These are phyloP conservation scores for Picathartes gymnocephalus DNA, from an alignment of 2,113 vertebrate genomes.

Conservation along the genomic window DNA sequence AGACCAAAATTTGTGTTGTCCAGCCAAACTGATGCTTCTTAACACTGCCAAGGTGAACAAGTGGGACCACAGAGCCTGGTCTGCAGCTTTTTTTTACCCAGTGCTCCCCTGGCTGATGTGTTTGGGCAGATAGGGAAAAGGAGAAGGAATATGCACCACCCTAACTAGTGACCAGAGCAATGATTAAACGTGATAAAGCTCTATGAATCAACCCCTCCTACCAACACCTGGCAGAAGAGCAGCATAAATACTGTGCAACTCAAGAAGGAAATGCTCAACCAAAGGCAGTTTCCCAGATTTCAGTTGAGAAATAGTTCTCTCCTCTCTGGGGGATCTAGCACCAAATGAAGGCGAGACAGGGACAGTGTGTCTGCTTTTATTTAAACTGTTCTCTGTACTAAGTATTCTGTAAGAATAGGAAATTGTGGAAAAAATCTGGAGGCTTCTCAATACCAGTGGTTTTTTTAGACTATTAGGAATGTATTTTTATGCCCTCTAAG, in stretches of 20 bases:
- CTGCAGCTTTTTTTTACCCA: not conserved
- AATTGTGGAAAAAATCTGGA: not conserved
- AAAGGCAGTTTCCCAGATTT: not conserved
- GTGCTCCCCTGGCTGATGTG: fast-evolving
- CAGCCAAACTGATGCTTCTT: not conserved
- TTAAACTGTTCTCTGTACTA: not conserved
- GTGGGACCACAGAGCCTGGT: fast-evolving
- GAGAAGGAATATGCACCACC: not conserved
- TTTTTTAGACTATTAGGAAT: slow-evolving; percentile 11
- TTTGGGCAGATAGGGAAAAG: not conserved
- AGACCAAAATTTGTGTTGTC: not conserved
- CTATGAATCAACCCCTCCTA: not conserved
- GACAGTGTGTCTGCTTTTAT: not conserved
- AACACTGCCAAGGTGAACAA: not conserved
- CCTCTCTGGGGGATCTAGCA: not conserved
- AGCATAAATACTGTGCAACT: not conserved
- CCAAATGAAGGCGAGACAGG: not conserved
- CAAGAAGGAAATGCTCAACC: not conserved
- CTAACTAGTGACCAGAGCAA: not conserved
- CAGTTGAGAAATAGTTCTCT: not conserved
- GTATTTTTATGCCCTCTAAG: not conserved
- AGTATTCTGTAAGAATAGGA: not conserved
- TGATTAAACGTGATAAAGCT: not conserved
- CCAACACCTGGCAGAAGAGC: not conserved
- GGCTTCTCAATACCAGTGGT: not conserved